phyloP scores from a whole-genome alignment of 2,113 vertebrate species.

The Canis aureus region DNA sequence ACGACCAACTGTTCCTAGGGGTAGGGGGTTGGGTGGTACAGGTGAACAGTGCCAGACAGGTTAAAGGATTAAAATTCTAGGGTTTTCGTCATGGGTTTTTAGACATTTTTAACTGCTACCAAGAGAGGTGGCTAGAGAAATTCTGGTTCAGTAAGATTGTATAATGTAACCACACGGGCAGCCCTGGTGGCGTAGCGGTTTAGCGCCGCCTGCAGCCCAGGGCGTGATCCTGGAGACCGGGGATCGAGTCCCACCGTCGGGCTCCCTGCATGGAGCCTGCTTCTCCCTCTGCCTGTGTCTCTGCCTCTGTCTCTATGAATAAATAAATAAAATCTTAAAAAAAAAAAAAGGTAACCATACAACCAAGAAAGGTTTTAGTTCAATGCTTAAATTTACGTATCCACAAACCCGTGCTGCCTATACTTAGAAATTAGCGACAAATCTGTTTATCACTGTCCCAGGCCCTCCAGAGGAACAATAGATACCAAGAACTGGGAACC shows the following conservation, averaged over 20 bases:
- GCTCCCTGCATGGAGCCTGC: too few relatives aligned
- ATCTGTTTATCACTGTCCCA: neutral
- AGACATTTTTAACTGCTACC: neutral
- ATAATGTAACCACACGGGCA: neutral
- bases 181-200: too few relatives aligned
- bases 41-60: neutral
- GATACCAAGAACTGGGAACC: neutral
- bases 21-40: neutral
- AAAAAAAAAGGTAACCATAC: neutral
- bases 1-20: neutral
- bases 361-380: neutral
- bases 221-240: too few relatives aligned
- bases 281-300: too few relatives aligned
- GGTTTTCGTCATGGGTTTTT: neutral
- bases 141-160: neutral
- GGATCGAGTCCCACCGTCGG: too few relatives aligned
- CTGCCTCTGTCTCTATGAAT: too few relatives aligned
- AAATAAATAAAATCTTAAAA: too few relatives aligned
- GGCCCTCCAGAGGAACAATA: neutral
- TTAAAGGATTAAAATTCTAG: neutral
- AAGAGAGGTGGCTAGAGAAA: neutral
- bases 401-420: neutral
- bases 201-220: too few relatives aligned
- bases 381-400: neutral
- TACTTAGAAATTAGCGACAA: neutral